phyloP scores from a whole-genome alignment of 1,140 invertebrate species.

The Cecropterus lyciades region DNA sequence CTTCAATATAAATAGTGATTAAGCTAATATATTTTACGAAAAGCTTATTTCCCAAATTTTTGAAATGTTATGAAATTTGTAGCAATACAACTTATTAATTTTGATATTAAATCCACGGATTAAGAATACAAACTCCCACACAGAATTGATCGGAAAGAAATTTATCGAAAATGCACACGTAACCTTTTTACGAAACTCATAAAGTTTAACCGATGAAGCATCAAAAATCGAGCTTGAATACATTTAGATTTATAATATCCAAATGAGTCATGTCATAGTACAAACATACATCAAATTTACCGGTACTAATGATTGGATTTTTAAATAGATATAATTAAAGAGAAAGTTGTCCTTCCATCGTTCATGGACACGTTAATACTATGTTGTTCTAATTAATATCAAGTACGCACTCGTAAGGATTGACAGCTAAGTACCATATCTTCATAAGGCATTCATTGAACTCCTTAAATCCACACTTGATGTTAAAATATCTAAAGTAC shows the following conservation, averaged over 20 bases:
- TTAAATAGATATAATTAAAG: slow-evolving; percentile 53
- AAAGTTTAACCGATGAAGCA: slow-evolving; percentile 28
- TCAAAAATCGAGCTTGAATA: slow-evolving; percentile 28
- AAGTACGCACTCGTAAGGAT: slow-evolving; percentile 43
- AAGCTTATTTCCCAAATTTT: too few species aligned
- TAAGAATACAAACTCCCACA: too few species aligned
- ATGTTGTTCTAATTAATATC: slow-evolving; percentile 53
- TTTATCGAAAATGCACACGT: slow-evolving; percentile 8
- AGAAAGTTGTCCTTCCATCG: slow-evolving; percentile 56
- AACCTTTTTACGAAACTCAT: slow-evolving; percentile 19
- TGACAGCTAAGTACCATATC: slow-evolving; percentile 38
- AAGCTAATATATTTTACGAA: too few species aligned
- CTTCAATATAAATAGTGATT: too few species aligned
- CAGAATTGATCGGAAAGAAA: background rate
- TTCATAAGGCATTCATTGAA: slow-evolving; percentile 30
- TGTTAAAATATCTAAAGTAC: slow-evolving; percentile 22
- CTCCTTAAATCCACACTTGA: slow-evolving; percentile 36
- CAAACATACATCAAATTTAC: slow-evolving; percentile 44
- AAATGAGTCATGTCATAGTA: slow-evolving; percentile 35
- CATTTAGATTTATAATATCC: slow-evolving; percentile 23
- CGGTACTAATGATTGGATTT: slow-evolving; percentile 46
- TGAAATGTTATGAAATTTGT: too few species aligned
- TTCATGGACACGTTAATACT: slow-evolving; percentile 33
- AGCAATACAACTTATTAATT: too few species aligned
- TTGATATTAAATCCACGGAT: too few species aligned